These are phyloP conservation scores for Ariolimax columbianus DNA, from an alignment of 2,888 invertebrate species.

Conservation along the genomic window DNA sequence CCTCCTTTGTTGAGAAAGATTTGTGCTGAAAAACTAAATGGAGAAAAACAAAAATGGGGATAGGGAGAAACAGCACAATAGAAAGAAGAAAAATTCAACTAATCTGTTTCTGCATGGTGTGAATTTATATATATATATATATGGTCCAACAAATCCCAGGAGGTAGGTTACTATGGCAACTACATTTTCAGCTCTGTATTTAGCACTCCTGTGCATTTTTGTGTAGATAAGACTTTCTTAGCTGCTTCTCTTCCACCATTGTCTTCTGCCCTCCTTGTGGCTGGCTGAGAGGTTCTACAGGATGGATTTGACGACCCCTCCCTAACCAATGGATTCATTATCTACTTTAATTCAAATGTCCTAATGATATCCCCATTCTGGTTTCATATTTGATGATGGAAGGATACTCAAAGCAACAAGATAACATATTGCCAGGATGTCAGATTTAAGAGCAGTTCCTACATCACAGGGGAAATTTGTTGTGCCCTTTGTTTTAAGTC, in stretches of 20 bases:
- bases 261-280: too few relatives aligned
- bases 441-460: background rate
- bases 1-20: constrained; percentile 68
- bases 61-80: constrained; percentile 12
- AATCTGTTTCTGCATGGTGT: background rate
- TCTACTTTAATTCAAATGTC: too few relatives aligned
- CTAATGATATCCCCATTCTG: too few relatives aligned
- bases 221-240: background rate
- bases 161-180: background rate
- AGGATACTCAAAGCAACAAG: background rate
- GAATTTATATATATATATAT: background rate
- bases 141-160: background rate
- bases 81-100: too few relatives aligned
- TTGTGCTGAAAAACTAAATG: constrained; percentile 70
- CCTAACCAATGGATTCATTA: too few relatives aligned
- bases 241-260: too few relatives aligned
- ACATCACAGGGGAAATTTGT: background rate
- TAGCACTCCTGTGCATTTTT: background rate
- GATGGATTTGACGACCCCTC: too few relatives aligned
- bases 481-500: background rate
- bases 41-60: constrained; percentile 36
- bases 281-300: too few relatives aligned
- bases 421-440: background rate
- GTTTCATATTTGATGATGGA: too few relatives aligned
- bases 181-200: background rate